phyloP scores from a whole-genome alignment of 1,140 invertebrate genomes.

The Colletes latitarsis region DNA sequence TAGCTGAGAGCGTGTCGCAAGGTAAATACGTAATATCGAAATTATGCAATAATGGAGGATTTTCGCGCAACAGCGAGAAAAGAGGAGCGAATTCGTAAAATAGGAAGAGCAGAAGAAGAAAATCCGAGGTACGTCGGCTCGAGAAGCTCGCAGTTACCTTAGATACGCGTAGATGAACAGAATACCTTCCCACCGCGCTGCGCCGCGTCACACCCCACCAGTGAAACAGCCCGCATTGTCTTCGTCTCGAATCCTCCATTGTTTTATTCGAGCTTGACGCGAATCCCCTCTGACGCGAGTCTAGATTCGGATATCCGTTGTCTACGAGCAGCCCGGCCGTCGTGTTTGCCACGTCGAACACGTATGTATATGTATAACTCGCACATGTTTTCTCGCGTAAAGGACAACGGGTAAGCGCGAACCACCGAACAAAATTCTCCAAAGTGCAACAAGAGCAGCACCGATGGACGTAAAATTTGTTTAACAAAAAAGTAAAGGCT shows the following conservation, averaged over 20 bases:
- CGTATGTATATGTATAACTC: no score
- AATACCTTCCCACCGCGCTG: conserved; percentile 7
- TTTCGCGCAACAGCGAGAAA: no score
- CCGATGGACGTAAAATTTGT: no score
- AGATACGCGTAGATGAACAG: conserved; percentile 13
- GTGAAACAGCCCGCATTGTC: conserved; percentile 40
- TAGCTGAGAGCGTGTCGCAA: no score
- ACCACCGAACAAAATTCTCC: no score
- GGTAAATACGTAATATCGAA: no score
- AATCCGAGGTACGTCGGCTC: neutral
- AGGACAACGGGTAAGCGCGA: neutral
- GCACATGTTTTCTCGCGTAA: neutral
- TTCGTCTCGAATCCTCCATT: conserved; percentile 45
- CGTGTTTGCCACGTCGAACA: neutral
- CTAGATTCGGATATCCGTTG: conserved; percentile 45
- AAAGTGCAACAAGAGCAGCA: no score
- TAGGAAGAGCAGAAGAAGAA: neutral
- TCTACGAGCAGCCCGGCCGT: conserved; percentile 2
- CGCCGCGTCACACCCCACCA: neutral
- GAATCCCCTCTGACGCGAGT: conserved; percentile 28
- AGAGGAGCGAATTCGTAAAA: neutral
- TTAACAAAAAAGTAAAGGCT: no score
- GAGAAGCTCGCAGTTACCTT: conserved; percentile 12
- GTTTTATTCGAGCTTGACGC: conserved; percentile 39
- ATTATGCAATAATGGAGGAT: no score